Conservation (phyloP, 2,797 vertebrate genomes). For the Gephyroberyx darwinii region DNA sequence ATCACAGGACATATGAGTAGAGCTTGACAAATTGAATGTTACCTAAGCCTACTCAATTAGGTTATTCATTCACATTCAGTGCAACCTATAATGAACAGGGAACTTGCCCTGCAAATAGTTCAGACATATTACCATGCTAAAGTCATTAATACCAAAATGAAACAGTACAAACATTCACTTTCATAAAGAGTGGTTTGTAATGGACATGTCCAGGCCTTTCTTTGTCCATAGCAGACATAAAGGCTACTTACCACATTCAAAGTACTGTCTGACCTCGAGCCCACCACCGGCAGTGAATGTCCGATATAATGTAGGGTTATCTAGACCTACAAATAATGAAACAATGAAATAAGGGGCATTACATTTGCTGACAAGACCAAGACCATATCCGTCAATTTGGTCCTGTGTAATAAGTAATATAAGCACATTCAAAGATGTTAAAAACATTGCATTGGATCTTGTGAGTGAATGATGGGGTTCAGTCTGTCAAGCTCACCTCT, state of each 20-base stretch:
- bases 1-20: background rate
- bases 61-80: too few species aligned
- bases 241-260: conserved; percentile 87
- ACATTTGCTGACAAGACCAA: background rate
- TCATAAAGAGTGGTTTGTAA: too few species aligned
- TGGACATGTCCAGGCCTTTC: too few species aligned
- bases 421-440: background rate
- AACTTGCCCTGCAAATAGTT: too few species aligned
- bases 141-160: too few species aligned
- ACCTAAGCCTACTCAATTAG: too few species aligned
- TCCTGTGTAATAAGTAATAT: background rate
- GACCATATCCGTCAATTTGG: background rate
- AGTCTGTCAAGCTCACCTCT: conserved; percentile 86
- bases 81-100: too few species aligned
- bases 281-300: conserved; percentile 87
- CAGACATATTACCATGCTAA: too few species aligned
- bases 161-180: too few species aligned
- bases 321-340: conserved; percentile 83
- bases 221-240: background rate
- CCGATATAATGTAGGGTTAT: conserved; percentile 91
- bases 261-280: conserved; percentile 90
- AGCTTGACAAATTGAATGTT: background rate
- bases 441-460: background rate
- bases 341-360: background rate
- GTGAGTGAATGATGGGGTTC: background rate